Conservation (phyloP, 1,140 invertebrate genomes). For the Leptopilina clavipes region DNA sequence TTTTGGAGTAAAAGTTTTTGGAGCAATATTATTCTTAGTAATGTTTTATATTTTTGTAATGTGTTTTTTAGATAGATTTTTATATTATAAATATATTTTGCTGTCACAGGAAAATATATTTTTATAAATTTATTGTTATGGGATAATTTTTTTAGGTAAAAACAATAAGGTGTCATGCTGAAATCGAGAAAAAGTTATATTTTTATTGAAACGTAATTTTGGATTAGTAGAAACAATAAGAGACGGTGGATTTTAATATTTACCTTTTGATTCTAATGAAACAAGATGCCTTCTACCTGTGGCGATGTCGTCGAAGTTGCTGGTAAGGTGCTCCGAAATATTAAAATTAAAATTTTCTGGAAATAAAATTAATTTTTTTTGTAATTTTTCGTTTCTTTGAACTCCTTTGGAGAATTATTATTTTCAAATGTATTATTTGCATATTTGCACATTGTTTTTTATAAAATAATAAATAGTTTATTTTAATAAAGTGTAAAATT, state of each 20-base stretch:
- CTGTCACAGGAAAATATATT: no score
- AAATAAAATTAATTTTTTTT: no score
- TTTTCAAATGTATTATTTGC: no score
- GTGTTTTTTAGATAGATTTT: no score
- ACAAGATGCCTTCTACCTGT: constrained; percentile 68
- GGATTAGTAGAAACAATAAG: constrained; percentile 26
- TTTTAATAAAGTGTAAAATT: no score
- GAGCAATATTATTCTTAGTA: background rate
- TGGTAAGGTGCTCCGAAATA: constrained; percentile 54
- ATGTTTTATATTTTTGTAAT: background rate
- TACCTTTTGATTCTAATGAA: constrained; percentile 33
- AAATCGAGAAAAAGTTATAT: background rate
- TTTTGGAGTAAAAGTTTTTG: background rate
- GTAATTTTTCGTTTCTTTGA: no score
- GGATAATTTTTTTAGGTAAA: constrained; percentile 36
- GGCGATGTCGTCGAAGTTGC: constrained; percentile 63
- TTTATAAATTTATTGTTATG: constrained; percentile 29
- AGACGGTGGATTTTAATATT: constrained; percentile 34
- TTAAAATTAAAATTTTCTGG: background rate
- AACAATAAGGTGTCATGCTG: background rate
- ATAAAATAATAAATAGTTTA: no score
- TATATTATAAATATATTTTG: background rate
- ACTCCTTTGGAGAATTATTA: no score
- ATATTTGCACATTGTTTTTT: no score
- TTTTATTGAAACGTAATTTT: constrained; percentile 43